Conservation (phyloP, 2,888 invertebrate genomes). For the Nowickia ferox region DNA sequence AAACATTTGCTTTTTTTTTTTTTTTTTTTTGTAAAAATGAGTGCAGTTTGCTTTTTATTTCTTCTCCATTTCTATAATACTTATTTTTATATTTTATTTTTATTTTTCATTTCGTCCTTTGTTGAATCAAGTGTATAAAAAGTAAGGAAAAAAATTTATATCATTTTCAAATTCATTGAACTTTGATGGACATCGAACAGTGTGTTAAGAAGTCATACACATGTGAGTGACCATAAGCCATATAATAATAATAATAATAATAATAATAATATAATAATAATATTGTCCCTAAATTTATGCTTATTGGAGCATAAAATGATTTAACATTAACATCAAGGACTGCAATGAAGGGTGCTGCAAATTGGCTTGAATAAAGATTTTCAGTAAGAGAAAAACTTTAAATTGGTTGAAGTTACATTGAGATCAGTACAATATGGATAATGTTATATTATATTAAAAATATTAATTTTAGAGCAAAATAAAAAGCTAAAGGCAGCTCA, state of each 20-base stretch:
- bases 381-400: neutral
- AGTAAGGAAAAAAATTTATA: conserved; percentile 2
- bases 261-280: neutral
- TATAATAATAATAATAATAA: conserved; percentile 5
- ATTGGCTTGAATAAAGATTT: neutral
- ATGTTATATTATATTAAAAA: too few species aligned
- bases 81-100: conserved; percentile 12
- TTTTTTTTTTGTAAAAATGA: conserved; percentile 28
- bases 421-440: too few species aligned
- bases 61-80: neutral
- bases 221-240: conserved; percentile 40
- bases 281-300: conserved; percentile 26
- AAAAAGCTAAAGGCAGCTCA: too few species aligned
- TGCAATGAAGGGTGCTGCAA: neutral
- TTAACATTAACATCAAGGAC: conserved; percentile 1
- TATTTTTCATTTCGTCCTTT: conserved; percentile 15
- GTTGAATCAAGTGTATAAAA: conserved; percentile 6
- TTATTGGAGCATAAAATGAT: conserved; percentile 12
- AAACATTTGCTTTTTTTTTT: neutral
- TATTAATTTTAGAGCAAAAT: too few species aligned
- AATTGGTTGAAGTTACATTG: neutral
- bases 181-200: conserved; percentile 64
- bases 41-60: conserved; percentile 54
- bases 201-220: conserved; percentile 31
- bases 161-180: conserved; percentile 64